Percentiles rank a stretch among this genome's conserved stretches.
These are phyloP conservation scores for Chaetops frenatus DNA, from an alignment of 2,113 vertebrate genomes.

Conservation along the genomic window DNA sequence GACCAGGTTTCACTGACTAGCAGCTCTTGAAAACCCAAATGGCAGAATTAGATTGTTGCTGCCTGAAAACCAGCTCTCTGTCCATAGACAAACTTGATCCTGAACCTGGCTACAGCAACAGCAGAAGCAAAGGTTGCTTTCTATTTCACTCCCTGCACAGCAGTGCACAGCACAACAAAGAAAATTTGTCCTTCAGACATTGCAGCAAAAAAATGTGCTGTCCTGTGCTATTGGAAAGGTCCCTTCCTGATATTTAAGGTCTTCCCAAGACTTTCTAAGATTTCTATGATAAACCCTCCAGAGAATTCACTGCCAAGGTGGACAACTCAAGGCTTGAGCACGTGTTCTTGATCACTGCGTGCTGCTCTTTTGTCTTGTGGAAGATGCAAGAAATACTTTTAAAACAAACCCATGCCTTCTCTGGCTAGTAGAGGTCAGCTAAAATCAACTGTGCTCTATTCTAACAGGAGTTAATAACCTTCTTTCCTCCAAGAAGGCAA, in stretches of 20 bases:
- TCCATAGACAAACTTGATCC: neutral
- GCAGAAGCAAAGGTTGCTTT: neutral
- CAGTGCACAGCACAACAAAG: neutral
- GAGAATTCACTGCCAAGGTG: neutral
- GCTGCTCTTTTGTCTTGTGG: neutral
- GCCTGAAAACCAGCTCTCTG: neutral
- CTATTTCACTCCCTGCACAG: neutral
- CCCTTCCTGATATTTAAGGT: neutral
- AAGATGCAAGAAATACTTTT: neutral
- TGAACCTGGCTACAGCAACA: neutral
- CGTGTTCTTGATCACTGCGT: neutral
- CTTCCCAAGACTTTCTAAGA: neutral
- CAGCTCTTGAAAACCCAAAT: neutral
- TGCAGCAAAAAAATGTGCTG: neutral
- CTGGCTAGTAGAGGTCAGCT: neutral
- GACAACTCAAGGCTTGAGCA: neutral
- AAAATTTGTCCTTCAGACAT: neutral
- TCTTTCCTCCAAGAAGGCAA: neutral
- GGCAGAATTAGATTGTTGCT: neutral
- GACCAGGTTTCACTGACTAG: neutral
- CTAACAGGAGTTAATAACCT: neutral
- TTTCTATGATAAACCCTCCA: neutral
- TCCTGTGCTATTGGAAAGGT: neutral
- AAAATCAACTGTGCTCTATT: neutral
- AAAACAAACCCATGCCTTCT: neutral